Evolutionary conservation across 2,113 vertebrate genomes (phyloP), one percentile per base, ranked within the genome.

Genomic region (Andinoacara biseriatus): DNA sequence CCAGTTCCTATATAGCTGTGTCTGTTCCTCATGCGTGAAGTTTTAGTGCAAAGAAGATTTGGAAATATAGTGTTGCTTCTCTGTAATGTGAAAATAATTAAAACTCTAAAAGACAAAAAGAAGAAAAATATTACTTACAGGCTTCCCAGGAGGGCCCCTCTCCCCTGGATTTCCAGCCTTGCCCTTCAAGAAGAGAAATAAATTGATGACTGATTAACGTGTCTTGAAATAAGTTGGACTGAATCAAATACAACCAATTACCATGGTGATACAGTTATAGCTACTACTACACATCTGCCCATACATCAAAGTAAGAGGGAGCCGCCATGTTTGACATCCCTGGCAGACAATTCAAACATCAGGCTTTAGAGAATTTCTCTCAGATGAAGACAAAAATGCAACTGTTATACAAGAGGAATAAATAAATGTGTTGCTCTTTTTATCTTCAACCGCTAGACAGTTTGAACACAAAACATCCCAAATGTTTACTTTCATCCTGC

Each of bases 121-220:
- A 63, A 18, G 58, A 22, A 18, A 40, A 74, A 75, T 5, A 24
- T 61, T 75, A 97, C 97, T 96, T 93, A 99, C 98, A 81, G 92
- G 81, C 78, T 94, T 92, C 74, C 98, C 98, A 81, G 95, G 91
- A 74, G 87, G 85, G 79, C 98, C 98, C 93, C 96, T 96, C 84
- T 97, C 96, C 89, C 98, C 98, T 63, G 95, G 96, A 93, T 90
- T 89, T 87, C 98, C 98, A 90, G 96, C 94, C 90, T 97, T 98
- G 72, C 98, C 98, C 98, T 99, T 76, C 4, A 94, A 38, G 90
- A 87, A 90, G 29, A 90, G 85, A 93, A 84, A 89, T 72, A 18
- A 80, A 43, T 4, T 81, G 46, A 80, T 57, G 2, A 74, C 76
- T 58, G 5, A 65, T 54, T 31, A 43, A 75, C 2, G 10, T 13